Base-by-base conservation (phyloP, 2,888 invertebrate genomes). In the Bombyx huttoni region DNA sequence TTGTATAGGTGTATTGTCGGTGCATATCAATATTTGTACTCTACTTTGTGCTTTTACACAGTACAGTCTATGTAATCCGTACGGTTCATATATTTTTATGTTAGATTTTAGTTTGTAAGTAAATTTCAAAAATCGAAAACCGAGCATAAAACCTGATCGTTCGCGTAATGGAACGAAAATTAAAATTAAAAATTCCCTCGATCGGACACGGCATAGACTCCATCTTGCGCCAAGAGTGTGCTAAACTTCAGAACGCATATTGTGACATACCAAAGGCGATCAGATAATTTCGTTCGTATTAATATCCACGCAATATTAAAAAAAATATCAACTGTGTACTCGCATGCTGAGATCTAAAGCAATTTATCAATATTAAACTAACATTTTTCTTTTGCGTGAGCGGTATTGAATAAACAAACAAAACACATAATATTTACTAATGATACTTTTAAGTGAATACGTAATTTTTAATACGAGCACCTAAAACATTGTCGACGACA, bases 1-100 rank as follows among this genome's bases (percentile, higher is more conserved):
- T 51, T 52, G 56, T 56, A 58, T 58, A 67, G 72, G 69, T 70
- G 70, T 72, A 70, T 72, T 73, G 71, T 75, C 70, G 78, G 76
- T 79, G 81, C 73, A 78, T 76, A 75, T 73, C 73, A 61, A 53
- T 62, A 65, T 81, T 83, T 86, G 86, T 87, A 85, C 87, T 86
- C 62, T 74, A 63, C 65, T 79, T 85, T 85, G 87, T 82, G 71
- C 61, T 67, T 62, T 68, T 59, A 68, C 73, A 68, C 72, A 79
- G 74, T 73, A 67, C 58, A 58, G 63, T 63, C 69, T 12, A 2
- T 12, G 6, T 12, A 40, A 6, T 40, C 12, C 55, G 48, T 35
- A 57, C 53, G 58, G 57, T 52, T 58, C 57, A 47, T 40, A 47
- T 60, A 51, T 46, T 61, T 61, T 59, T 57, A 50, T 56, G 59